Percentiles rank a stretch among this genome's conserved stretches.
Evolutionary conservation across 2,113 vertebrate genomes (phyloP).

Genomic region (Halcyon malimbica): DNA sequence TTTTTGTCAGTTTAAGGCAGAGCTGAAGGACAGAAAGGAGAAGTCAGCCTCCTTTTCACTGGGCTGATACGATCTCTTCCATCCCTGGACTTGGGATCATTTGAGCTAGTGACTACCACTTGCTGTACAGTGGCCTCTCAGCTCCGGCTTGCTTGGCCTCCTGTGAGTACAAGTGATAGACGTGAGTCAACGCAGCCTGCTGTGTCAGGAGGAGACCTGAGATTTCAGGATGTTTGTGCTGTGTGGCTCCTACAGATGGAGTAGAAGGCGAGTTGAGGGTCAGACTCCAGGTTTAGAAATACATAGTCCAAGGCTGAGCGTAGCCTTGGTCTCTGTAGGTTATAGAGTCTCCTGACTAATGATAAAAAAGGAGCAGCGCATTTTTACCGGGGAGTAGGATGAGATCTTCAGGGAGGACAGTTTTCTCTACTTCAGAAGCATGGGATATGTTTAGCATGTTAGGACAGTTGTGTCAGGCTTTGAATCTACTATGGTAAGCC

Average conservation of each 20-base stretch:
- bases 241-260: not conserved
- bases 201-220: not conserved
- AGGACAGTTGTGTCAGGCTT: not conserved
- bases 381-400: not conserved
- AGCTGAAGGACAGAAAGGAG: not conserved
- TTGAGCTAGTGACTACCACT: not conserved
- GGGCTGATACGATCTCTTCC: not conserved
- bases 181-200: not conserved
- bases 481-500: not conserved
- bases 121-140: not conserved
- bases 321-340: not conserved
- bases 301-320: not conserved
- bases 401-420: not conserved
- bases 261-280: not conserved
- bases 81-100: not conserved
- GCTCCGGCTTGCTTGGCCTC: not conserved
- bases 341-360: not conserved
- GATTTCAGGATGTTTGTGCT: not conserved
- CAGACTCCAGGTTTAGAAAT: not conserved
- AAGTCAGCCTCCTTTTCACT: not conserved
- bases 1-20: not conserved
- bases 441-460: not conserved
- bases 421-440: not conserved
- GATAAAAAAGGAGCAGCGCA: not conserved
- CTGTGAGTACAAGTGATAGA: accelerated